Evolutionary conservation across 2,888 invertebrate species (phyloP), one percentile per base, ranked within the genome.

Genomic region (Halictus ligatus): DNA sequence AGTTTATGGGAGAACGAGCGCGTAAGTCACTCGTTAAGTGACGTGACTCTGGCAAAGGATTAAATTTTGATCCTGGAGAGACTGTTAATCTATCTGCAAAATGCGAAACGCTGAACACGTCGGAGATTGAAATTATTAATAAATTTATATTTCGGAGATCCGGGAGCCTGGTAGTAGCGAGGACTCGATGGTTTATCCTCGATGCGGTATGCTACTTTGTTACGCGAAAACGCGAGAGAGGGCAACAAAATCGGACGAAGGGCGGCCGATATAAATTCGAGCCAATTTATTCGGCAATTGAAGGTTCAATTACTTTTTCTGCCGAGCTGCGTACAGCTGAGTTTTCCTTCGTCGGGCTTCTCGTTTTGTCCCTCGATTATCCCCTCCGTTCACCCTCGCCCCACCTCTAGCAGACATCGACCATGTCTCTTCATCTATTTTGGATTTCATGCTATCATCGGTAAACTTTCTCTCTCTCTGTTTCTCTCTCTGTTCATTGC

Each of bases 261-360:
- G 50, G 50, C 48, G 25, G 25, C 58, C 78, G 85, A 89, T 91
- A 85, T 88, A 93, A 92, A 89, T 91, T 90, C 90, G 79, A 89
- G 86, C 88, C 91, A 90, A 91, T 92, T 90, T 90, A 90, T 91
- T 90, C 87, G 88, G 84, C 92, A 91, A 93, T 93, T 91, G 90
- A 89, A 90, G 92, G 89, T 87, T 91, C 90, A 91, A 92, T 92
- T 90, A 92, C 91, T 91, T 91, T 88, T 81, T 81, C 81, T 83
- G 67, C 50, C 82, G 72, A 72, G 54, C 35, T 78, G 76, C 79
- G 74, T 75, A 85, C 86, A 83, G 78, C 83, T 79, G 78, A 89
- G 81, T 86, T 83, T 83, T 88, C 83, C 75, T 87, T 83, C 78
- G 25, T 83, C 72, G 78, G 43, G 15, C 64, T 64, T 25, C 64